Percentiles rank a stretch among this genome's conserved stretches.
Evolutionary conservation across 92 coral and sea anemone species (phyloP).

Genomic region (Galaxea fascicularis): DNA sequence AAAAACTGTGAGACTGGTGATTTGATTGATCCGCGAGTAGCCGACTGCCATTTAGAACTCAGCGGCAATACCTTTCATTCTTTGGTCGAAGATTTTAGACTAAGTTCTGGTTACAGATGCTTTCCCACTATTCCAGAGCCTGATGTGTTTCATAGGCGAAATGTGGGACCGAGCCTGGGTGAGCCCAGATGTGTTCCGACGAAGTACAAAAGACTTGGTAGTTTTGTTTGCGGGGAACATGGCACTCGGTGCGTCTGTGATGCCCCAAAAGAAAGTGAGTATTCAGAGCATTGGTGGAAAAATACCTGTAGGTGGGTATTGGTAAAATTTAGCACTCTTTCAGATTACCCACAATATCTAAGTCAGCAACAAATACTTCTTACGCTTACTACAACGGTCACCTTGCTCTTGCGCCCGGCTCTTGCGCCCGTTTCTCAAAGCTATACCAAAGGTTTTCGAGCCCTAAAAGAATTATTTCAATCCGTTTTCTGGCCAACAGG

Average conservation of each 20-base stretch:
- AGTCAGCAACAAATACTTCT: no score
- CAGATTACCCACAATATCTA: no score
- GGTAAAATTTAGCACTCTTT: background rate
- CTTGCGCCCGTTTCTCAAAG: no score
- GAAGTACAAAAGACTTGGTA: conserved; percentile 26
- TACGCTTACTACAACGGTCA: no score
- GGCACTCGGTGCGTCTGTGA: conserved; percentile 97
- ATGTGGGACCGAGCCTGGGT: conserved; percentile 80
- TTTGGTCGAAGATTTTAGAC: conserved; percentile 46
- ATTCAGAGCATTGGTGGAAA: conserved; percentile 58
- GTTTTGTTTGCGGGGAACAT: conserved; percentile 84
- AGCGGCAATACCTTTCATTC: conserved; percentile 73
- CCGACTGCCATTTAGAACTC: conserved; percentile 71
- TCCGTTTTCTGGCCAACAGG: no score
- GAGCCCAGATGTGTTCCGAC: conserved; percentile 87
- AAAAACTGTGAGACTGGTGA: conserved; percentile 89
- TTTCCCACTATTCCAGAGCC: conserved; percentile 74
- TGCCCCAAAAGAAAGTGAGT: conserved; percentile 77
- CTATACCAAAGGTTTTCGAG: no score
- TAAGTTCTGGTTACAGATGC: conserved; percentile 72
- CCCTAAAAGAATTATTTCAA: no score
- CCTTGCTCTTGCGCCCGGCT: no score
- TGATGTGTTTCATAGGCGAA: conserved; percentile 66
- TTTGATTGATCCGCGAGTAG: conserved; percentile 81
- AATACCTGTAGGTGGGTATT: conserved; percentile 80